These are phyloP conservation scores for Neoaliturus tenellus DNA, from an alignment of 2,888 invertebrate genomes.

Conservation along the genomic window DNA sequence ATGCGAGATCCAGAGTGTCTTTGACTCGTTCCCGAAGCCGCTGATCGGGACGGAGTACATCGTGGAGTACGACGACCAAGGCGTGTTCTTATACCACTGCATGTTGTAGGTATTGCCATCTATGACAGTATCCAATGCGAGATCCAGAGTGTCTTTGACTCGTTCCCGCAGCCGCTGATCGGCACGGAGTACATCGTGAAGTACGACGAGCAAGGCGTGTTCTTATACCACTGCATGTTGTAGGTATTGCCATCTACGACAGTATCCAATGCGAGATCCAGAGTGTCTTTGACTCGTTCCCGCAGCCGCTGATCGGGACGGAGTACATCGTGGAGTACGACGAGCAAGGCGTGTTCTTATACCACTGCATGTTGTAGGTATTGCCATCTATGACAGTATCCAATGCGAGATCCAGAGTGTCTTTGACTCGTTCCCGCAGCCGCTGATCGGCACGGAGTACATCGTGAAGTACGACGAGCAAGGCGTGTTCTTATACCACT, in stretches of 20 bases:
- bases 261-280: neutral
- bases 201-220: neutral
- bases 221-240: neutral
- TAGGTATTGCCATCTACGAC: neutral
- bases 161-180: neutral
- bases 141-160: neutral
- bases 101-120: constrained; percentile 6
- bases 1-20: neutral
- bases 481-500: neutral
- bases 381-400: neutral
- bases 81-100: neutral
- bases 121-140: neutral
- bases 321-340: constrained; percentile 5
- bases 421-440: neutral
- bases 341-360: neutral
- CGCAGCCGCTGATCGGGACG: neutral
- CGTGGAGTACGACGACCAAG: neutral
- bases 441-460: neutral
- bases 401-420: neutral
- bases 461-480: neutral
- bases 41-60: constrained; percentile 1
- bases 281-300: neutral
- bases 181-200: neutral
- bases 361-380: constrained; percentile 8
- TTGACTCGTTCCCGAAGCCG: neutral